phyloP scores from a whole-genome alignment of 2,113 vertebrate species.

The Tricholaema leucomelas region DNA sequence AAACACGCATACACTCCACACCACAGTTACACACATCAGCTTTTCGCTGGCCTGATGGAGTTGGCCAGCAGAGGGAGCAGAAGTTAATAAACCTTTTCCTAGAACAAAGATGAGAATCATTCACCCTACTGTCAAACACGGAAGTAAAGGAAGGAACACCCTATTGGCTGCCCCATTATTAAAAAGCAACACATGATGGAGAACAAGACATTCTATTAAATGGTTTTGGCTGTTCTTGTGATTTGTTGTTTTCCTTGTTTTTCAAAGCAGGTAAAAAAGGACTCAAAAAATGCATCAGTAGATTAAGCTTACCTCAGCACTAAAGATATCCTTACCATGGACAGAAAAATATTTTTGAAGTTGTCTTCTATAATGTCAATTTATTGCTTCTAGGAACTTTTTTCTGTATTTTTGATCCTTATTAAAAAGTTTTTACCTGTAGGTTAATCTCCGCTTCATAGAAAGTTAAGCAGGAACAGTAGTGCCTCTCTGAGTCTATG shows the following conservation, averaged over 20 bases:
- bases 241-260: not conserved
- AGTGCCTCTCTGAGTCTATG: constrained; percentile 96
- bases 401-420: not conserved
- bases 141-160: not conserved
- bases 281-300: not conserved
- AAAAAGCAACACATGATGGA: not conserved
- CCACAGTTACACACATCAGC: not conserved
- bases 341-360: not conserved
- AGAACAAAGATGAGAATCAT: not conserved
- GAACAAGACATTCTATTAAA: not conserved
- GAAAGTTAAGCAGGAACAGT: constrained; percentile 97
- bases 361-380: not conserved
- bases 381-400: not conserved
- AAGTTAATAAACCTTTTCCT: not conserved
- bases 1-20: not conserved
- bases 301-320: not conserved
- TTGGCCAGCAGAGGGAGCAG: constrained; percentile 64
- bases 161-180: not conserved
- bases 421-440: constrained; percentile 80
- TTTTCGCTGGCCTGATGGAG: not conserved
- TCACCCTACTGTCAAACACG: not conserved
- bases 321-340: not conserved
- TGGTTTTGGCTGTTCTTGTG: not conserved
- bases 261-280: not conserved
- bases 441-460: constrained; percentile 96